Base-by-base conservation (phyloP, 2,888 invertebrate species). In the Eumerus sabulonum region DNA sequence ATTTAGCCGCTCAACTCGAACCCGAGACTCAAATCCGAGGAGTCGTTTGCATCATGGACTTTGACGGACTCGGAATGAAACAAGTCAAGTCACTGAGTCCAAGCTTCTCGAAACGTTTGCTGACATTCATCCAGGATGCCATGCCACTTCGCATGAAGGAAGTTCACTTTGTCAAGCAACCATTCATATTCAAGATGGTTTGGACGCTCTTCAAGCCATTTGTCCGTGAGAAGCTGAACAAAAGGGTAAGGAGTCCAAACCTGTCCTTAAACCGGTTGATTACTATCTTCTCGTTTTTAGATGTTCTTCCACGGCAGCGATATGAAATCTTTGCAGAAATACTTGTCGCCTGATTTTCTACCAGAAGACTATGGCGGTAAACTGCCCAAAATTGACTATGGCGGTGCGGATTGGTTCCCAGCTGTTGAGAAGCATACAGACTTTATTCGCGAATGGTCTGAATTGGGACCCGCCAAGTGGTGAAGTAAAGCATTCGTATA, bases 201-300 rank as follows among this genome's bases (percentile, higher is more conserved):
- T 96, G 96, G 95, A 90, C 91, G 53, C 92, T 96, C 87, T 96
- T 96, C 90, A 95, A 95, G 88, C 95, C 95, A 9, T 93, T 96
- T 85, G 92, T 96, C 83, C 91, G 91, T 83, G 93, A 94, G 84
- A 96, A 96, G 87, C 90, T 96, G 13, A 93, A 92, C 88, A 92
- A 90, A 82, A 92, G 94, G 88, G 94, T 95, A 87, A 91, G 93
- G 90, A 7, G 3, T 16, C 40, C 27, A n/a, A 50, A 14, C 9
- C 11, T 35, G 0, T 14, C 13, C 27, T 27, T 9, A 5, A 16
- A 36, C 13, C 11, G 1, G 9, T 42, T 50, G 13, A 27, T 27
- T 4, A 5, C 40, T 7, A 40, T 40, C 2, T 40, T n/a, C 3
- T 16, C 27, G n/a, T n/a, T 45, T 74, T 1, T 89, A 96, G 93